Percentiles rank a stretch among this genome's conserved stretches.
These are phyloP conservation scores for Macrophya alboannulata DNA, from an alignment of 2,888 invertebrate species.

Conservation along the genomic window DNA sequence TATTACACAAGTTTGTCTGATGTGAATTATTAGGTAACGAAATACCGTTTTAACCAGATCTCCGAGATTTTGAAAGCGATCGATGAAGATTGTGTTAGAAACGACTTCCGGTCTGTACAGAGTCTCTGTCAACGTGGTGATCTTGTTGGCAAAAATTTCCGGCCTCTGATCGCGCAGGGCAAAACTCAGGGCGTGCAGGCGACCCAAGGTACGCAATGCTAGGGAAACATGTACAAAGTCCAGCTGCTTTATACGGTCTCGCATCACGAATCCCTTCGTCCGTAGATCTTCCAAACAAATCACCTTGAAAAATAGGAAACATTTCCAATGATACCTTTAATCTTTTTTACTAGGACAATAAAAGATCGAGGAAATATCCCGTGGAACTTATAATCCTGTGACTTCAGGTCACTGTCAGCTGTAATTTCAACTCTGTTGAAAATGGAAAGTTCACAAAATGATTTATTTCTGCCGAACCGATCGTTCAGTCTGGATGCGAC, in stretches of 20 bases:
- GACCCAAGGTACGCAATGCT: constrained; percentile 60
- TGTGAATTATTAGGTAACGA: not conserved
- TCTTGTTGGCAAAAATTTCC: constrained; percentile 58
- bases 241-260: constrained; percentile 59
- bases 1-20: not conserved
- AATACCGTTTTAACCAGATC: constrained; percentile 56
- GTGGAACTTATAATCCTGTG: no score
- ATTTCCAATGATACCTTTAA: not conserved
- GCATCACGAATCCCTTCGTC: constrained; percentile 60
- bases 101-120: not conserved
- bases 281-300: constrained; percentile 65
- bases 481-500: no score
- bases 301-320: constrained; percentile 56
- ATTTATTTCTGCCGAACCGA: no score
- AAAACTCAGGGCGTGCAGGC: constrained; percentile 66
- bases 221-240: constrained; percentile 63
- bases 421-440: no score
- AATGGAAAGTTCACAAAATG: no score
- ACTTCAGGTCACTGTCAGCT: no score
- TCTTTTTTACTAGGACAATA: not conserved
- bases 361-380: not conserved
- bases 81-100: constrained; percentile 43
- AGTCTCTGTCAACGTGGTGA: constrained; percentile 59
- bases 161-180: constrained; percentile 62
- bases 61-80: not conserved